phyloP scores from a whole-genome alignment of 1,140 invertebrate genomes.

The Drosophila aff. region DNA sequence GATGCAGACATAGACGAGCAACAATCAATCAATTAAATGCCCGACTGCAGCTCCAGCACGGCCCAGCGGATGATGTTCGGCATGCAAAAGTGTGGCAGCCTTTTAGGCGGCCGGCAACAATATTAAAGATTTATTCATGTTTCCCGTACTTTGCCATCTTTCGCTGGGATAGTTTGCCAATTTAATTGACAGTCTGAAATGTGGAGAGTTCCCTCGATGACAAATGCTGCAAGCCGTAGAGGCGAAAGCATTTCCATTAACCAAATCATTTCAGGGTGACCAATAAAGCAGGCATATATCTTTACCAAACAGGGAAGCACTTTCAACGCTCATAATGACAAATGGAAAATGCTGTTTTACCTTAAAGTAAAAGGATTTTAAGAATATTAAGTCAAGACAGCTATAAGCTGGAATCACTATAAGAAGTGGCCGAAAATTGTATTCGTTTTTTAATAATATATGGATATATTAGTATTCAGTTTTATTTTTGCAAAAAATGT shows the following conservation, averaged over 20 bases:
- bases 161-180: slow-evolving; percentile 22
- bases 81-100: slow-evolving; percentile 41
- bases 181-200: slow-evolving; percentile 27
- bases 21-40: slow-evolving; percentile 82
- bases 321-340: not conserved
- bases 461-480: no score
- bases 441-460: no score
- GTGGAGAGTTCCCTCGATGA: slow-evolving; percentile 12
- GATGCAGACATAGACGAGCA: slow-evolving; percentile 78
- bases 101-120: slow-evolving; percentile 47
- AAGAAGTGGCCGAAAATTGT: no score
- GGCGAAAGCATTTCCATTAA: not conserved
- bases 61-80: slow-evolving; percentile 42
- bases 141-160: slow-evolving; percentile 15
- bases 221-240: not conserved
- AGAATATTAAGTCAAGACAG: not conserved
- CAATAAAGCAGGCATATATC: not conserved
- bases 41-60: slow-evolving; percentile 53
- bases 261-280: not conserved
- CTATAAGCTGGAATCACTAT: not conserved
- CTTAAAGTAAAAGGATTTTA: no score
- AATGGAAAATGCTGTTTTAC: not conserved
- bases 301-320: not conserved
- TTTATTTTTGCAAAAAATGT: no score
- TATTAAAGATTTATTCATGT: slow-evolving; percentile 63